Percentiles rank a stretch among this genome's conserved stretches.
Conservation (phyloP, 2,113 vertebrate genomes). For the Labeo catla region DNA sequence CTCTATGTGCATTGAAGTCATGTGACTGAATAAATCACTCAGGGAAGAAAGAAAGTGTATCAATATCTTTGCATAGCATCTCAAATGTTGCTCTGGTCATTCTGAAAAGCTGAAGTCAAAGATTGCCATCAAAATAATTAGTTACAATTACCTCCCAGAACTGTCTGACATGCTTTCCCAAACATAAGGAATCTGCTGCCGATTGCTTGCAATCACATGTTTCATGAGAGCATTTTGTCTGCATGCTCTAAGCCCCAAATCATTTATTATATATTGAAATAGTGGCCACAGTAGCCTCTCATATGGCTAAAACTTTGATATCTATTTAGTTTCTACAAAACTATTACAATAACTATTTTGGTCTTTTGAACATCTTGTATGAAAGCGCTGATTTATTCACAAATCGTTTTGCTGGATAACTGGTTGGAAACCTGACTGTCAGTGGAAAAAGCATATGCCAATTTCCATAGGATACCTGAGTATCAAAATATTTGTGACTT, state of each 20-base stretch:
- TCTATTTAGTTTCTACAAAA: not conserved
- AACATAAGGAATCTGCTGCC: not conserved
- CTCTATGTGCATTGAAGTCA: not conserved
- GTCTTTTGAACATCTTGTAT: not conserved
- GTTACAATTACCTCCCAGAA: too few species aligned
- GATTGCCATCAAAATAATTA: not conserved
- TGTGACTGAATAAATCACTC: not conserved
- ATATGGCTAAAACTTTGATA: not conserved
- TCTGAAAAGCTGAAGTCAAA: not conserved
- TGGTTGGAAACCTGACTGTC: not conserved
- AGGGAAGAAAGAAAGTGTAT: not conserved
- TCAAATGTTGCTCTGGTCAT: not conserved
- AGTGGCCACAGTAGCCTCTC: not conserved
- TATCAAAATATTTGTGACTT: too few species aligned
- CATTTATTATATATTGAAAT: not conserved
- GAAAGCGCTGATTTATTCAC: not conserved
- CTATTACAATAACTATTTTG: not conserved
- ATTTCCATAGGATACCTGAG: not conserved
- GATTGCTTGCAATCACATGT: not conserved
- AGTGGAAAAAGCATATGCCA: not conserved
- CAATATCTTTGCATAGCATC: not conserved
- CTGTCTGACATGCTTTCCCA: not conserved
- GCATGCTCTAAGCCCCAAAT: not conserved
- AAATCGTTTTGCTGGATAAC: not conserved
- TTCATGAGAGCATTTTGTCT: not conserved